Base-by-base conservation (phyloP, 2,113 vertebrate genomes). In the Philantomba maxwellii region DNA sequence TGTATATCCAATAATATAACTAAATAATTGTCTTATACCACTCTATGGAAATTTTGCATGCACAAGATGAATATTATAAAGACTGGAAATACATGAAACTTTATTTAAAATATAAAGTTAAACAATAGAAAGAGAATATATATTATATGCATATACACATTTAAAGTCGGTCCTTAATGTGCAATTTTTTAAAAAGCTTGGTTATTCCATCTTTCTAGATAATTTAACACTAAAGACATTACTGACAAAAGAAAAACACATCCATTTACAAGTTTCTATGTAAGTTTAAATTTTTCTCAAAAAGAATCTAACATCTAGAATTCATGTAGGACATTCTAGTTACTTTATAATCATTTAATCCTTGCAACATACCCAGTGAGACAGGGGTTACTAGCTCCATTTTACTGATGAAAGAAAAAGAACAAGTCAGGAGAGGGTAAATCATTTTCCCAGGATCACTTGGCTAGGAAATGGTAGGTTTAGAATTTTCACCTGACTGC, bases 241-340 rank as follows among this genome's bases (percentile, higher is more conserved):
- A 64, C 16, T 92, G 62, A 75, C 30, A 36, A 66, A 94, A 95
- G 58, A 89, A 94, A 92, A 92, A 60, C 62, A n/a, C 11, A 88
- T 39, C 9, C 39, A 89, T 70, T 87, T 43, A 73, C 11, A 77
- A 82, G 16, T 55, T 95, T 95, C 55, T 87, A 36, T 82, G 26
- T 93, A 94, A 62, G 87, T 91, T 90, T 78, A 53, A 83, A 90
- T n/a, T 30, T 94, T 81, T 93, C 21, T 86, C 53, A 9, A 81
- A 93, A 91, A 95, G 86, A 83, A n/a, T 58, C 6, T 83, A 62
- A 90, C 21, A 90, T 87, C 19, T 94, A 7, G 82, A 83, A 92
- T 17, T 10, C 58, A 62, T 30, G 11, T 62, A 36, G 77, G 39
- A 78, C 43, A 77, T 58, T 90, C 8, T 86, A 70, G 36, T 90